These are phyloP conservation scores for Geococcyx californianus DNA, from an alignment of 2,113 vertebrate genomes.

Conservation along the genomic window DNA sequence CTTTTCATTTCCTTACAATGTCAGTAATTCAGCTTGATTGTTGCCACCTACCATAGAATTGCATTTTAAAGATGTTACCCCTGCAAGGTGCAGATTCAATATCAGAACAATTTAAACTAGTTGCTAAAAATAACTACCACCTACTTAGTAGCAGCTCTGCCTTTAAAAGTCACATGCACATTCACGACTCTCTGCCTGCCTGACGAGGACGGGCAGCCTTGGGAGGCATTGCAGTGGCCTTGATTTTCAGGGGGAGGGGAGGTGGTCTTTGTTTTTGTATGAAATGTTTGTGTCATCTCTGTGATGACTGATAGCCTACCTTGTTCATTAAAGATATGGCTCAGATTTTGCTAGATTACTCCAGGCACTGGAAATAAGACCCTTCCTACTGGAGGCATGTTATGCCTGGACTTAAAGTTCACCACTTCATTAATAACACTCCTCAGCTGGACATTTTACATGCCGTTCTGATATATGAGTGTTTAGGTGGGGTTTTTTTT, in stretches of 20 bases:
- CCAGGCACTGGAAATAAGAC: conserved; percentile 68
- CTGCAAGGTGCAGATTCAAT: conserved; percentile 51
- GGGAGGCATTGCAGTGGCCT: conserved; percentile 14
- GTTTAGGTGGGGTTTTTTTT: conserved; percentile 32
- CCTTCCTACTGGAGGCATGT: conserved; percentile 58
- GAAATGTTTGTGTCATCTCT: conserved; percentile 60
- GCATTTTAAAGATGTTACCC: conserved; percentile 67
- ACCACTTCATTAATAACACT: conserved; percentile 71
- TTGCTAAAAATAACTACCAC: conserved; percentile 55
- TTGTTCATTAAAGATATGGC: conserved; percentile 71
- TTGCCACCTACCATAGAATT: conserved; percentile 72
- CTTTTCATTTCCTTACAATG: conserved; percentile 90
- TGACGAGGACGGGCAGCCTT: conserved; percentile 20
- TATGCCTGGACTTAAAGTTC: conserved; percentile 63
- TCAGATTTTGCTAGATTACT: conserved; percentile 66
- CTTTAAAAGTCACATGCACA: conserved; percentile 18
- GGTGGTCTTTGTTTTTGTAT: conserved; percentile 2
- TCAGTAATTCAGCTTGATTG: conserved; percentile 76
- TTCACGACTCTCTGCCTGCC: conserved; percentile 20
- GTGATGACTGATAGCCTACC: conserved; percentile 69
- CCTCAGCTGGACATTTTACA: conserved; percentile 56
- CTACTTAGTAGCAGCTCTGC: conserved; percentile 27
- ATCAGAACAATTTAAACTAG: conserved; percentile 43
- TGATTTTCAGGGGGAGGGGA: neutral
- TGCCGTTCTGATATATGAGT: conserved; percentile 55